Percentiles rank a stretch among this genome's conserved stretches.
phyloP scores from a whole-genome alignment of 2,113 vertebrate species.

The Notothenia rossii region DNA sequence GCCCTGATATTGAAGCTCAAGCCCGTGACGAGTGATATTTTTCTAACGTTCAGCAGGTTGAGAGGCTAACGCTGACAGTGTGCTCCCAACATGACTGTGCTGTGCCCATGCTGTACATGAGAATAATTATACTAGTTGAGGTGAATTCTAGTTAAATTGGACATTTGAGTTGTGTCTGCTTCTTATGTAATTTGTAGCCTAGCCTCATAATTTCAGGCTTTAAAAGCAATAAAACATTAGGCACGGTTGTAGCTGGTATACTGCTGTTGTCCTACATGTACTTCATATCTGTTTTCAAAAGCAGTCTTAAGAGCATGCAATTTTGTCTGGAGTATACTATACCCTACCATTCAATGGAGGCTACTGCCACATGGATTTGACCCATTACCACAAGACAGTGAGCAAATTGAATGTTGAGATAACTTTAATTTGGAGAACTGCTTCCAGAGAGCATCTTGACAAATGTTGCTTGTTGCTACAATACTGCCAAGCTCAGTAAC shows the following conservation, averaged over 20 bases:
- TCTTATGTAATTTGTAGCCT: neutral
- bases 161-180: neutral
- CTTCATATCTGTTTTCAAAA: neutral
- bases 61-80: neutral
- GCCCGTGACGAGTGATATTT: no score
- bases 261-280: neutral
- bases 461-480: slow-evolving; percentile 11
- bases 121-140: neutral
- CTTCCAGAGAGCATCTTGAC: slow-evolving; percentile 5
- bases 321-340: neutral
- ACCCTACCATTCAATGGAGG: neutral
- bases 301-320: neutral
- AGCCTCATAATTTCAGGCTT: neutral
- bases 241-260: no score
- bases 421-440: slow-evolving; percentile 20
- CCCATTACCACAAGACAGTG: slow-evolving; percentile 19
- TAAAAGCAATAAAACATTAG: neutral
- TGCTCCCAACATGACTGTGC: neutral
- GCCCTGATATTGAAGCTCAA: no score
- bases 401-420: slow-evolving; percentile 37
- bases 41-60: neutral
- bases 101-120: neutral
- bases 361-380: slow-evolving; percentile 9
- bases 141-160: neutral
- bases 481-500: neutral